Base-by-base conservation (phyloP, 2,888 invertebrate genomes). In the Miltochrista miniata region DNA sequence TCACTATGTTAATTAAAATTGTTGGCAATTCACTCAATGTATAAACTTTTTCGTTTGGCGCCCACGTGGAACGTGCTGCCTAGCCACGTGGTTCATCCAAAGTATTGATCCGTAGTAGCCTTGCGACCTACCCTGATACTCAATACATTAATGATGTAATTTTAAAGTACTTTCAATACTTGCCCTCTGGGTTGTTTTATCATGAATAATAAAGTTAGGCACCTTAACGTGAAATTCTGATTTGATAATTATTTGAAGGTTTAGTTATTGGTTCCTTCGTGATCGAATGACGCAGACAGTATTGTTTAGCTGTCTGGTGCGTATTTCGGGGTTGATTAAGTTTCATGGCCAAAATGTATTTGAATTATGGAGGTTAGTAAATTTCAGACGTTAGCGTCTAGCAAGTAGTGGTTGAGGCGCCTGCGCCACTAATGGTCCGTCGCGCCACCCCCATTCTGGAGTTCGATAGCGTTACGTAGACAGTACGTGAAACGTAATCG, bases 401-500 rank as follows among this genome's bases (percentile, higher is more conserved):
- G 56, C 59, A 58, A 56, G 59, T 61, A 59, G 44, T 40, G 14
- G 13, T 37, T 12, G 31, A 34, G 60, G 71, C 74, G 74, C 72
- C 43, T 68, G 84, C 83, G 84, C 77, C 45, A 48, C 44, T 33
- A 33, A 4, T 51, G 54, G 56, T n/a, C 48, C 43, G 60, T 58
- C 53, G 66, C 56, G 56, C 65, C 66, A 68, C 70, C 72, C 79
- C 74, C 76, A 65, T 68, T 70, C 65, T 56, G 62, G 63, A 66
- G 68, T 81, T 90, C 87, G 87, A 88, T 89, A 82, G 84, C 72
- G 72, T 38, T 87, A 90, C 79, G 91, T 90, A 79, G 90, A 85
- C 69, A 83, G 72, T 86, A 86, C 85, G 90, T 90, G 82, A 83
- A 90, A 82, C 92, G 84, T 88, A 87, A 86, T 75, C 74, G 79